These are phyloP conservation scores for Vireo altiloquus DNA, from an alignment of 2,113 vertebrate species.

Conservation along the genomic window DNA sequence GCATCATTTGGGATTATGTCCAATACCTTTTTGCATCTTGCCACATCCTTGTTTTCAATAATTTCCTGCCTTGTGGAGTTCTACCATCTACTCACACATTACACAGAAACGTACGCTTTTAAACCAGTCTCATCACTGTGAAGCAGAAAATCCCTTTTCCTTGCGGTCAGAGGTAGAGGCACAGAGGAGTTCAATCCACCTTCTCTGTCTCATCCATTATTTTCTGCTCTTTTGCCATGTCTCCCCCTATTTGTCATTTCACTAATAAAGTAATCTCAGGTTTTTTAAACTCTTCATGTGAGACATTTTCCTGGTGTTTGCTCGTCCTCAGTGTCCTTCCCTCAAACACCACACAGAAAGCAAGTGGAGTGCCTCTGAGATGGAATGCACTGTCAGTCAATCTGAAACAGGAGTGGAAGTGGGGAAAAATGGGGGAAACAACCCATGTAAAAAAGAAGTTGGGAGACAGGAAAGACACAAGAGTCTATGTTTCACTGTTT, in stretches of 20 bases:
- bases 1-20: neutral
- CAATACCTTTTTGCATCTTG: neutral
- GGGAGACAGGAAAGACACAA: neutral
- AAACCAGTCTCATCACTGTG: neutral
- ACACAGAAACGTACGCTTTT: neutral
- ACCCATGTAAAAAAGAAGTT: neutral
- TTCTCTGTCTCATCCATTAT: constrained; percentile 46
- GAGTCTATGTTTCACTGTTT: neutral
- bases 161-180: neutral
- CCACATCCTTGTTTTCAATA: neutral
- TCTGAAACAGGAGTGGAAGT: neutral
- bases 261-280: neutral
- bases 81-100: neutral
- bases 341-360: neutral
- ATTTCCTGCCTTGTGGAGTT: neutral
- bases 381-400: neutral
- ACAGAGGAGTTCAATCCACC: neutral
- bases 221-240: constrained; percentile 34
- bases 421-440: neutral
- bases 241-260: constrained; percentile 15
- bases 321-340: neutral
- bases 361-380: neutral
- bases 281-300: neutral
- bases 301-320: neutral
- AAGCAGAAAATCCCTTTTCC: constrained; percentile 7